phyloP scores from a whole-genome alignment of 2,888 invertebrate genomes.

The Beris chalybata region DNA sequence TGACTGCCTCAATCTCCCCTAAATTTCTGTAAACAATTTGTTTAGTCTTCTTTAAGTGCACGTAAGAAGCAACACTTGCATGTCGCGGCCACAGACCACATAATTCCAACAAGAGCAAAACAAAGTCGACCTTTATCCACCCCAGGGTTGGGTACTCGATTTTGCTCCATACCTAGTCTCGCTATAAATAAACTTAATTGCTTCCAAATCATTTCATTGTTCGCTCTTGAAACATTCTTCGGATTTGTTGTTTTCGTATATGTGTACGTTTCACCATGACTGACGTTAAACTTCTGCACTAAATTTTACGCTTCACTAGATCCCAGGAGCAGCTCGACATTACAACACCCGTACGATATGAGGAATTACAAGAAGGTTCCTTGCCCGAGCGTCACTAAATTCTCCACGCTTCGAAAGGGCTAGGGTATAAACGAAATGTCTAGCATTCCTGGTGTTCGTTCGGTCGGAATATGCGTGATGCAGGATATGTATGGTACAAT shows the following conservation, averaged over 20 bases:
- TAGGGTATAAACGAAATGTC: conserved; percentile 16
- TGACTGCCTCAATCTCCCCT: too few relatives aligned
- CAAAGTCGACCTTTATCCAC: too few relatives aligned
- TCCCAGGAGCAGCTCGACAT: background rate
- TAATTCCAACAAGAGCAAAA: too few relatives aligned
- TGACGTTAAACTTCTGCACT: conserved; percentile 38
- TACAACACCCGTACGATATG: background rate
- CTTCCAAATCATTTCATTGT: conserved; percentile 39
- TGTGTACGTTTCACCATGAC: background rate
- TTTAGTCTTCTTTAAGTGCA: background rate
- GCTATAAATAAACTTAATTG: conserved; percentile 40
- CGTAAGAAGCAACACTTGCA: background rate
- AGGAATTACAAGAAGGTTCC: background rate
- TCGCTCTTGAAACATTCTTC: conserved; percentile 21
- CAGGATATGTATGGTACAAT: conserved; percentile 15
- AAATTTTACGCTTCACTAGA: conserved; percentile 36
- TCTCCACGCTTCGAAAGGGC: background rate
- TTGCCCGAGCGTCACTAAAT: background rate
- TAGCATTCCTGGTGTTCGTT: conserved; percentile 32
- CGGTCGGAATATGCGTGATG: conserved; percentile 27
- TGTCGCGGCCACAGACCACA: background rate
- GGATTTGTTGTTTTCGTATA: background rate
- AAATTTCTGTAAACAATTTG: too few relatives aligned
- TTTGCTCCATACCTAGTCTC: too few relatives aligned
- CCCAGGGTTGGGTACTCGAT: too few relatives aligned